Evolutionary conservation across 2,797 vertebrate species (phyloP).

Genomic region (Falco naumanni): DNA sequence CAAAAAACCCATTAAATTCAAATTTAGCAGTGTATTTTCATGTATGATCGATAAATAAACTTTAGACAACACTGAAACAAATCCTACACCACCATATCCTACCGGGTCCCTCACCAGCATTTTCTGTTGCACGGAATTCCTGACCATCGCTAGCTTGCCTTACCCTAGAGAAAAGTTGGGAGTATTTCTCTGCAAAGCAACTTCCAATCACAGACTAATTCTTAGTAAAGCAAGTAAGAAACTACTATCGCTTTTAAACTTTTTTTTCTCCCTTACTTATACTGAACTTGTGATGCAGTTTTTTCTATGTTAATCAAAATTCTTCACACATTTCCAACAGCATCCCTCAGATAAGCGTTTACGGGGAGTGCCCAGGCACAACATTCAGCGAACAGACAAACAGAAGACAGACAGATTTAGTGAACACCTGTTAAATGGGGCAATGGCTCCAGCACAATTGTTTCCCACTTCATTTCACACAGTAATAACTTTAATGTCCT

Average conservation of each 20-base stretch:
- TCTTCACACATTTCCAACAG: background rate
- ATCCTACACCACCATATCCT: background rate
- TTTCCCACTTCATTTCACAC: conserved; percentile 68
- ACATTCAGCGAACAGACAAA: background rate
- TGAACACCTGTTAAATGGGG: conserved; percentile 65
- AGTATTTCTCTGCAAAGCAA: conserved; percentile 26
- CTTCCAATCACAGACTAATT: background rate
- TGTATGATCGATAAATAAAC: conserved; percentile 1
- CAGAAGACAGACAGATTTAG: conserved; percentile 51
- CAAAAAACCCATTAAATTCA: background rate
- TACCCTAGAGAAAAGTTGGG: background rate
- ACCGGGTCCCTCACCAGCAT: background rate
- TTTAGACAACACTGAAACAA: conserved; percentile 21
- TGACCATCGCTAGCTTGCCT: background rate
- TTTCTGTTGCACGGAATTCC: background rate
- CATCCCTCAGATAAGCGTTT: background rate
- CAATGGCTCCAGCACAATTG: conserved; percentile 50
- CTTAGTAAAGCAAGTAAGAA: background rate
- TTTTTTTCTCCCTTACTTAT: background rate
- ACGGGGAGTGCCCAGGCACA: background rate
- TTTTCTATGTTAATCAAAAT: background rate
- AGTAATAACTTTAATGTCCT: conserved; percentile 64
- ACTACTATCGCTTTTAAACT: background rate
- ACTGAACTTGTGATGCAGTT: background rate
- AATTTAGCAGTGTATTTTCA: conserved; percentile 14